Evolutionary conservation across 1,140 invertebrate genomes (phyloP).

Genomic region (Asbolus verrucosus): DNA sequence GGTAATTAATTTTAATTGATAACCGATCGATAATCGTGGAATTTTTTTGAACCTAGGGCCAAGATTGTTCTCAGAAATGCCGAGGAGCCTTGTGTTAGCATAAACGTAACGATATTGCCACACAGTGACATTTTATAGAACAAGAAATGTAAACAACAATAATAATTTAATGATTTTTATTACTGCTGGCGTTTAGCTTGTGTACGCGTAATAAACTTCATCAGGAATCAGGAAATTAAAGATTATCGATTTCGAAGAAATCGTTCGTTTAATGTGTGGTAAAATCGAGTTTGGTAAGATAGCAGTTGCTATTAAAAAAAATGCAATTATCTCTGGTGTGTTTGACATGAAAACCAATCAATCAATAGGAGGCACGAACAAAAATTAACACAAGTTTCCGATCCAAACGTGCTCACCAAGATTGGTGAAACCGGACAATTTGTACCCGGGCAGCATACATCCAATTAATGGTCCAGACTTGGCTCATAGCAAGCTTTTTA

Average conservation of each 20-base stretch:
- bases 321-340: slow-evolving; percentile 30
- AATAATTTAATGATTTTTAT: too few species aligned
- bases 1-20: slow-evolving; percentile 39
- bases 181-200: too few species aligned
- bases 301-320: slow-evolving; percentile 5
- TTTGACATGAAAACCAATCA: slow-evolving; percentile 38
- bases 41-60: slow-evolving; percentile 25
- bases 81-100: neutral
- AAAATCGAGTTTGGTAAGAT: too few species aligned
- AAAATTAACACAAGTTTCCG: slow-evolving; percentile 30
- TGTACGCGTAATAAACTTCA: too few species aligned
- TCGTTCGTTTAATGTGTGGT: too few species aligned
- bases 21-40: neutral
- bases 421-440: slow-evolving; percentile 46
- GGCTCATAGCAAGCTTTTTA: slow-evolving; percentile 47
- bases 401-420: slow-evolving; percentile 42
- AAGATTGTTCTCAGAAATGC: neutral
- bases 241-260: too few species aligned
- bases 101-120: neutral
- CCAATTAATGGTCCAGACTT: slow-evolving; percentile 30
- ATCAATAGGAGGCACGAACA: slow-evolving; percentile 32
- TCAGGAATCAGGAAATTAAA: too few species aligned
- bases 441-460: slow-evolving; percentile 39
- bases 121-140: too few species aligned
- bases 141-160: too few species aligned